phyloP scores from a whole-genome alignment of 2,888 invertebrate species.

The Escarpia spicata region DNA sequence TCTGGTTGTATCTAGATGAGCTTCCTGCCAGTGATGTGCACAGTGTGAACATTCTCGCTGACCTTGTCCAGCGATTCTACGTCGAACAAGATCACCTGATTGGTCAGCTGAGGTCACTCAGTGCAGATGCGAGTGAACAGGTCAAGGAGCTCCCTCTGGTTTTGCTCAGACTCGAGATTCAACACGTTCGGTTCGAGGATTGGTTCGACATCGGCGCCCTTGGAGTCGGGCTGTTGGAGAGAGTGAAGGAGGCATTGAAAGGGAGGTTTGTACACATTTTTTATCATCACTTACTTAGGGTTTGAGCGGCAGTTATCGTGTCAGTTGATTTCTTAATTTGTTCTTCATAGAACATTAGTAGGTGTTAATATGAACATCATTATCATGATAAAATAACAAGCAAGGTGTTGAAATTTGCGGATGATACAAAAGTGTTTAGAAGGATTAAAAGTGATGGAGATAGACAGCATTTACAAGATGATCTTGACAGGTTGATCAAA shows the following conservation, averaged over 20 bases:
- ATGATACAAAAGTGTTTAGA: no score
- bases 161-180: constrained; percentile 50
- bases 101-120: constrained; percentile 48
- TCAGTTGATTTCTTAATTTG: no score
- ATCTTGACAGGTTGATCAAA: no score
- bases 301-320: no score
- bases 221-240: constrained; percentile 53
- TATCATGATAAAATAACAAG: no score
- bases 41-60: constrained; percentile 51
- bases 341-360: no score
- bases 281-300: background rate
- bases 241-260: constrained; percentile 45
- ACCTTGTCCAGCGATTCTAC: constrained; percentile 52
- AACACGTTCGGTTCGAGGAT: constrained; percentile 47
- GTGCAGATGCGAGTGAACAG: constrained; percentile 22
- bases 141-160: constrained; percentile 32
- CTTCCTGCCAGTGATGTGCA: constrained; percentile 33
- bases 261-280: constrained; percentile 41
- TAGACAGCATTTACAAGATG: no score
- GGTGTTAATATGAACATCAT: no score
- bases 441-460: no score
- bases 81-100: constrained; percentile 53
- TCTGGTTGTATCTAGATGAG: constrained; percentile 43
- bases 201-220: constrained; percentile 53
- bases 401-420: no score